Percentiles rank a stretch among this genome's conserved stretches.
phyloP scores from a whole-genome alignment of 2,797 vertebrate species.

The Hephaestus fuliginosus region DNA sequence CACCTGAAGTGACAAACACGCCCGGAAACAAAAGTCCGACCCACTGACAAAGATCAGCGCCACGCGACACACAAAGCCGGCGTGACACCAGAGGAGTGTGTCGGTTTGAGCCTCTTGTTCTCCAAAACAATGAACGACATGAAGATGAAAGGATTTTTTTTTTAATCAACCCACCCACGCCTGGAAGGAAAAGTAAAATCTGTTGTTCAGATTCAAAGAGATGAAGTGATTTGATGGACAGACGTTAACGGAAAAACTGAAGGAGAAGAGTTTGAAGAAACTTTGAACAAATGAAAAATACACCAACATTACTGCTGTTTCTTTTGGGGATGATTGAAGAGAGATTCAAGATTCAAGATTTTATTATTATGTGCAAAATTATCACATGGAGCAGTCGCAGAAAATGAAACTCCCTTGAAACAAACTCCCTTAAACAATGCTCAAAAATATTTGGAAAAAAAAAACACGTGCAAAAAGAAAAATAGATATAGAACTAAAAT shows the following conservation, averaged over 20 bases:
- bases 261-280: neutral
- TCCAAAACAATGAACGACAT: constrained; percentile 42
- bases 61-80: constrained; percentile 50
- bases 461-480: too few relatives aligned
- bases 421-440: too few relatives aligned
- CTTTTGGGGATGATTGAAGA: too few relatives aligned
- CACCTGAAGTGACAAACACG: constrained; percentile 24
- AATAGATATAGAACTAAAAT: too few relatives aligned
- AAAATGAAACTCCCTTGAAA: too few relatives aligned
- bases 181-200: constrained; percentile 30
- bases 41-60: constrained; percentile 18
- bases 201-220: constrained; percentile 38
- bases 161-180: neutral
- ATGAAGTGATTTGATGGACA: constrained; percentile 43
- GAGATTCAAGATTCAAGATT: too few relatives aligned
- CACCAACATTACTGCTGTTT: too few relatives aligned
- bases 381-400: too few relatives aligned
- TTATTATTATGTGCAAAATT: too few relatives aligned
- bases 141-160: constrained; percentile 20
- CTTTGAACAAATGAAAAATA: too few relatives aligned
- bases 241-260: constrained; percentile 51
- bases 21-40: constrained; percentile 36
- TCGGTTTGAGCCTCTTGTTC: constrained; percentile 58
- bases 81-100: constrained; percentile 40
- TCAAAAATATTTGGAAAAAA: too few relatives aligned